Percentiles rank a stretch among this genome's conserved stretches.
phyloP scores from a whole-genome alignment of 2,888 invertebrate species.

The Platynereis dumerilii region DNA sequence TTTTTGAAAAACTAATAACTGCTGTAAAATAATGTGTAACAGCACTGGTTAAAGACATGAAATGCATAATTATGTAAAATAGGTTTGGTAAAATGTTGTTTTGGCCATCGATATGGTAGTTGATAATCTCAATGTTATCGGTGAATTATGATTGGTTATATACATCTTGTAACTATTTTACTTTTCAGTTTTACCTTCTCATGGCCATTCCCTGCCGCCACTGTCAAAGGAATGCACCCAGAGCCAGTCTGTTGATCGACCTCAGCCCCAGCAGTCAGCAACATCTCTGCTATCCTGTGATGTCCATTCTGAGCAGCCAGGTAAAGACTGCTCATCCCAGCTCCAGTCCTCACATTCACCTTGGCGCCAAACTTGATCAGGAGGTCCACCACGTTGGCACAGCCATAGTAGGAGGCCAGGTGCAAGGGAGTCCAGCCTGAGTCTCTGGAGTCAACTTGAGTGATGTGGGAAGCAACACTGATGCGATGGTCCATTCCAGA shows the following conservation, averaged over 20 bases:
- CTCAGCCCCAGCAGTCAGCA: conserved; percentile 27
- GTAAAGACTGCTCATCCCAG: conserved; percentile 28
- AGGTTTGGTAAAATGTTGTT: too few relatives aligned
- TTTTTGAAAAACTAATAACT: too few relatives aligned
- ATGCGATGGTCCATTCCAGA: not conserved
- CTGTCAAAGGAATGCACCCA: conserved; percentile 30
- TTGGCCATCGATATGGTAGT: too few relatives aligned
- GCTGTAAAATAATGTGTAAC: too few relatives aligned
- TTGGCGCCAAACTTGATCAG: conserved; percentile 18
- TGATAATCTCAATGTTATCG: too few relatives aligned
- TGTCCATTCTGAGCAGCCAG: conserved; percentile 32
- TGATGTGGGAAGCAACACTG: conserved; percentile 3
- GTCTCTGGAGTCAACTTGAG: conserved; percentile 10
- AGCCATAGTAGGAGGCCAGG: conserved; percentile 28
- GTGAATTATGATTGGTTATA: too few relatives aligned
- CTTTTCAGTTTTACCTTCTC: conserved; percentile 15
- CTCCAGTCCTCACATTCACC: conserved; percentile 25
- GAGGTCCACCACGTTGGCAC: conserved; percentile 10
- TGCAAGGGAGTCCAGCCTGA: conserved; percentile 31
- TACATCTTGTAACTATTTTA: too few relatives aligned
- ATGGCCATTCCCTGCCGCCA: conserved; percentile 21
- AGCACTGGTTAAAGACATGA: too few relatives aligned
- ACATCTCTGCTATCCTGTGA: conserved; percentile 13
- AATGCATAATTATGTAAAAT: too few relatives aligned
- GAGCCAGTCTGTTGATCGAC: conserved; percentile 22